Percentiles rank a stretch among this genome's conserved stretches.
Evolutionary conservation across 2,797 vertebrate genomes (phyloP).

Genomic region (Amniataba percoides): DNA sequence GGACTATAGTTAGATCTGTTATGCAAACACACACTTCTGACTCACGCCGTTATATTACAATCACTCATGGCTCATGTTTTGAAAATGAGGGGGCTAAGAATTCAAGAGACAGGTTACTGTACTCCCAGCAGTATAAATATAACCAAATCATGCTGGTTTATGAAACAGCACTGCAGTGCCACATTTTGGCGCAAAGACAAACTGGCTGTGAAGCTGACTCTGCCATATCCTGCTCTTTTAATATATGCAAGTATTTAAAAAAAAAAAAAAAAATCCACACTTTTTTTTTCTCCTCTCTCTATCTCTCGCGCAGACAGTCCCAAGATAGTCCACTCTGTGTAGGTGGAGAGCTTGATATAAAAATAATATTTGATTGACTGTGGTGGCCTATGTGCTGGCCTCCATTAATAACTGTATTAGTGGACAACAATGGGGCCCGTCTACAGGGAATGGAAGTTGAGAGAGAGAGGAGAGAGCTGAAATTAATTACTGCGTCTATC

Average conservation of each 20-base stretch:
- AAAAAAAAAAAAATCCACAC: no score
- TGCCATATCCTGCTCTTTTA: conserved; percentile 24
- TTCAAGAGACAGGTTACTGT: conserved; percentile 63
- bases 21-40: conserved; percentile 74
- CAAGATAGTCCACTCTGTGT: conserved; percentile 44
- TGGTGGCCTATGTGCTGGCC: conserved; percentile 70
- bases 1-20: conserved; percentile 61
- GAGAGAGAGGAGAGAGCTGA: conserved; percentile 63
- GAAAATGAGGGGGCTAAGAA: conserved; percentile 54
- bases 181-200: conserved; percentile 38
- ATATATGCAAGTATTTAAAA: conserved; percentile 8
- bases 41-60: conserved; percentile 61
- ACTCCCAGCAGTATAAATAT: conserved; percentile 45
- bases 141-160: conserved; percentile 48
- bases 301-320: conserved; percentile 26
- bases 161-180: conserved; percentile 49
- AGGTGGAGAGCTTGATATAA: conserved; percentile 64
- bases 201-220: conserved; percentile 16
- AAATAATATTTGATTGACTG: conserved; percentile 74
- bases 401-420: conserved; percentile 81
- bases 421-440: conserved; percentile 76
- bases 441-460: conserved; percentile 66
- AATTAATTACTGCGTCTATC: conserved; percentile 82
- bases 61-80: conserved; percentile 58
- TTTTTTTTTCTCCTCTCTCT: not conserved